phyloP scores from a whole-genome alignment of 2,113 vertebrate species.

The Circaetus cinerascens region DNA sequence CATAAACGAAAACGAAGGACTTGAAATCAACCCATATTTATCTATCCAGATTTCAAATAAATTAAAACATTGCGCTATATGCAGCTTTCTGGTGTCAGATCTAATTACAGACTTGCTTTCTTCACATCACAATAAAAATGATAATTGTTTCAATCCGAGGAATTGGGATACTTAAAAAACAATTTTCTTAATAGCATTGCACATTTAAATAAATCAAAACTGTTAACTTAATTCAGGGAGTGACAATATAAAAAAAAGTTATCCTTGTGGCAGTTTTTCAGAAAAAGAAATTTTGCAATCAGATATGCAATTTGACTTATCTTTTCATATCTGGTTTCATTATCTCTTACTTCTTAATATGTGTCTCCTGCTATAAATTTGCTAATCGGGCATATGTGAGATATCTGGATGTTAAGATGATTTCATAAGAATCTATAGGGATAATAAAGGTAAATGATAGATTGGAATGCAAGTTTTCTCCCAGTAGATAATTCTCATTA shows the following conservation, averaged over 20 bases:
- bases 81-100: constrained; percentile 13
- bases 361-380: not conserved
- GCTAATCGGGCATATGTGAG: not conserved
- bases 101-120: constrained; percentile 23
- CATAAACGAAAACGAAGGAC: not conserved
- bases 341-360: not conserved
- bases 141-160: constrained; percentile 20
- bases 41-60: constrained; percentile 1
- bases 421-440: not conserved
- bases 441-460: not conserved
- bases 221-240: constrained; percentile 28
- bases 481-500: not conserved
- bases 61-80: not conserved
- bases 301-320: not conserved
- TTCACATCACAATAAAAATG: constrained; percentile 45
- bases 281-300: not conserved
- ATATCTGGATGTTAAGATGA: not conserved
- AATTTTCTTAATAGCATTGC: constrained; percentile 51
- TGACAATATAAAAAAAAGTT: not conserved
- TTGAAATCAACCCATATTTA: not conserved
- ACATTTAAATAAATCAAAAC: constrained; percentile 52
- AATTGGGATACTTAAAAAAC: constrained; percentile 52
- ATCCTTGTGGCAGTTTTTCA: constrained; percentile 11
- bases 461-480: not conserved
- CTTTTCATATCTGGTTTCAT: constrained; percentile 6